Conservation (phyloP, 64 coral and sea anemone species). For the Actinia tenebrosa region DNA sequence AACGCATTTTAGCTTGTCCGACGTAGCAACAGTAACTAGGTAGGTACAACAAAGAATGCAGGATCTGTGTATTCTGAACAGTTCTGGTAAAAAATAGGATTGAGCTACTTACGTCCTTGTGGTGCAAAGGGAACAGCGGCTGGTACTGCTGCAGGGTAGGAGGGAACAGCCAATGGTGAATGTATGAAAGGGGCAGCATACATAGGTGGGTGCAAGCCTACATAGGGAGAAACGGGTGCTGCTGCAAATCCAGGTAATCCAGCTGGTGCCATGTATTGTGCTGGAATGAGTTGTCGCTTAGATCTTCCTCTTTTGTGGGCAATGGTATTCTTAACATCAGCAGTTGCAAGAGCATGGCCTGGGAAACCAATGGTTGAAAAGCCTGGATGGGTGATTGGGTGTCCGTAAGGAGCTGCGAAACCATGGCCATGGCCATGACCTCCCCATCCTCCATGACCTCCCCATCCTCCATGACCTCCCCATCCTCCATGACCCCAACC, state of each 20-base stretch:
- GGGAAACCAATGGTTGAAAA: conserved; percentile 94
- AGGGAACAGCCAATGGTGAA: conserved; percentile 21
- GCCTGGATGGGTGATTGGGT: conserved; percentile 96
- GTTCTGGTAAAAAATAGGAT: no score
- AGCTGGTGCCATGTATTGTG: conserved; percentile 6
- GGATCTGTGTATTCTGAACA: no score
- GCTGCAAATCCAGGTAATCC: not conserved
- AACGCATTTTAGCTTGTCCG: no score
- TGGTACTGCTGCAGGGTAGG: conserved; percentile 50
- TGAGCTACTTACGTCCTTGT: not conserved
- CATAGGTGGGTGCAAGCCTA: conserved; percentile 13
- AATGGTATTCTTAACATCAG: conserved; percentile 89
- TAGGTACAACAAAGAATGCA: no score
- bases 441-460: conserved; percentile 20
- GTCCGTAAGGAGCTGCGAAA: conserved; percentile 78
- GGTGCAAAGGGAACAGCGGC: conserved; percentile 35
- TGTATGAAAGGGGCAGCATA: conserved; percentile 12
- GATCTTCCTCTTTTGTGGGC: conserved; percentile 58
- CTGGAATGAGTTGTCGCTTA: conserved; percentile 36
- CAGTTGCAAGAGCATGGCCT: conserved; percentile 89
- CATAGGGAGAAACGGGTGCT: conserved; percentile 10
- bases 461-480: conserved; percentile 45
- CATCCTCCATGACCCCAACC: conserved; percentile 38
- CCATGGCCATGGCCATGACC: conserved; percentile 15
- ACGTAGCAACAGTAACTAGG: no score